These are phyloP conservation scores for Halictus quadricinctus DNA, from an alignment of 2,888 invertebrate genomes.

Conservation along the genomic window DNA sequence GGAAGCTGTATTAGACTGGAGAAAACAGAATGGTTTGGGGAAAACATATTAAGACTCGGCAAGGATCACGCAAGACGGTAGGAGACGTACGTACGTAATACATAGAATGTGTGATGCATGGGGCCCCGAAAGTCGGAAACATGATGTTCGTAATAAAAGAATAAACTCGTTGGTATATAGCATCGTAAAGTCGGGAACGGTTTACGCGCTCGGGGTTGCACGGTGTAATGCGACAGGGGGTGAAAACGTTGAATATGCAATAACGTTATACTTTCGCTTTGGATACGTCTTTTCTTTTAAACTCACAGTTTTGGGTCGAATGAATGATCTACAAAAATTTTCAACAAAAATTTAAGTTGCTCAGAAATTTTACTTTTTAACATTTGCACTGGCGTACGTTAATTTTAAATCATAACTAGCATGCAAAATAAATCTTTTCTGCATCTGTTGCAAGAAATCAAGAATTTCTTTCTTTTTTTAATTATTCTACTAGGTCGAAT, in stretches of 20 bases:
- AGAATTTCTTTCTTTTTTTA: too few species aligned
- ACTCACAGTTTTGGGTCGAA: background rate
- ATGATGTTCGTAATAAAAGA: slow-evolving; percentile 78
- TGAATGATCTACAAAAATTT: background rate
- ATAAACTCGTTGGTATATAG: slow-evolving; percentile 76
- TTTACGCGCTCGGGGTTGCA: slow-evolving; percentile 71
- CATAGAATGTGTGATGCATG: slow-evolving; percentile 54
- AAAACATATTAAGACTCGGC: slow-evolving; percentile 47
- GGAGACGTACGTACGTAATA: slow-evolving; percentile 60
- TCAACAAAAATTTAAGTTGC: background rate
- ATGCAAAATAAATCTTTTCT: background rate
- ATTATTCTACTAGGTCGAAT: too few species aligned
- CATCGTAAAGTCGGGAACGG: slow-evolving; percentile 78
- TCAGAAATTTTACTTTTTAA: background rate
- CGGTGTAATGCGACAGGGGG: slow-evolving; percentile 57
- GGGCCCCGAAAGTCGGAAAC: slow-evolving; percentile 52
- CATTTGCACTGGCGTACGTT: background rate
- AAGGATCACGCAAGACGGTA: slow-evolving; percentile 44
- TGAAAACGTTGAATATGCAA: slow-evolving; percentile 66
- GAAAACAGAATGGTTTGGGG: background rate
- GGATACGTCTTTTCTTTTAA: slow-evolving; percentile 28
- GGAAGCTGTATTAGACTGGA: background rate
- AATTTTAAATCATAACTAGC: background rate
- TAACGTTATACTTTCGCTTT: slow-evolving; percentile 53
- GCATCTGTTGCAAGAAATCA: too few species aligned